Evolutionary conservation across 2,888 invertebrate species (phyloP).

Genomic region (Latheticus oryzae): DNA sequence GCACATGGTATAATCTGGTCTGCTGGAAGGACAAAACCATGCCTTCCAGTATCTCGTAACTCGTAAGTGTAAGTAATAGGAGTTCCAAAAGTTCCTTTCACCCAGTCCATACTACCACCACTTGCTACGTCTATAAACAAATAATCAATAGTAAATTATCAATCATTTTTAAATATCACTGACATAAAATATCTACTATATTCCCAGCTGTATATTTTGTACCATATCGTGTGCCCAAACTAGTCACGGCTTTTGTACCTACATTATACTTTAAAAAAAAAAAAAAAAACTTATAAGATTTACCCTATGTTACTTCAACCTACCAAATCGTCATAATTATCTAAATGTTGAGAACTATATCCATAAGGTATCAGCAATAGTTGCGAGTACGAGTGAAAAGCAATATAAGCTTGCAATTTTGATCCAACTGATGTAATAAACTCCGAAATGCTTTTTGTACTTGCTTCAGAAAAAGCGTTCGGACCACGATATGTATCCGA

Average conservation of each 20-base stretch:
- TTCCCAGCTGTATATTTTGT: conserved; percentile 65
- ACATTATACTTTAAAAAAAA: conserved; percentile 47
- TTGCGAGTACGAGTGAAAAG: conserved; percentile 82
- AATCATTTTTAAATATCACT: conserved; percentile 38
- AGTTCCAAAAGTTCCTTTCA: conserved; percentile 73
- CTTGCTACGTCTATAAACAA: conserved; percentile 71
- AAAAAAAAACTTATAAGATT: not conserved
- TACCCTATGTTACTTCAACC: not conserved
- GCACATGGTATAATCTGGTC: conserved; percentile 73
- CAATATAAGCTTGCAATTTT: conserved; percentile 69
- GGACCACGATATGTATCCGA: conserved; percentile 75
- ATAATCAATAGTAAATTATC: conserved; percentile 35
- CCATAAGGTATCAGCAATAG: conserved; percentile 78
- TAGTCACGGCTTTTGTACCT: conserved; percentile 51
- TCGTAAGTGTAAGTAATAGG: conserved; percentile 78
- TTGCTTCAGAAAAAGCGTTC: conserved; percentile 77
- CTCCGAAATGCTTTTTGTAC: conserved; percentile 69
- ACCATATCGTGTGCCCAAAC: conserved; percentile 61
- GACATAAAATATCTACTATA: conserved; percentile 66
- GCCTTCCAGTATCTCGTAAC: conserved; percentile 75
- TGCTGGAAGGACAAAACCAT: conserved; percentile 77
- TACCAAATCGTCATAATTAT: conserved; percentile 21
- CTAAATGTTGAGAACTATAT: conserved; percentile 7
- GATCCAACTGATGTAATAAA: conserved; percentile 65
- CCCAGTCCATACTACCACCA: conserved; percentile 82